Conservation (phyloP, 2,797 vertebrate genomes). For the Coilia nasus region DNA sequence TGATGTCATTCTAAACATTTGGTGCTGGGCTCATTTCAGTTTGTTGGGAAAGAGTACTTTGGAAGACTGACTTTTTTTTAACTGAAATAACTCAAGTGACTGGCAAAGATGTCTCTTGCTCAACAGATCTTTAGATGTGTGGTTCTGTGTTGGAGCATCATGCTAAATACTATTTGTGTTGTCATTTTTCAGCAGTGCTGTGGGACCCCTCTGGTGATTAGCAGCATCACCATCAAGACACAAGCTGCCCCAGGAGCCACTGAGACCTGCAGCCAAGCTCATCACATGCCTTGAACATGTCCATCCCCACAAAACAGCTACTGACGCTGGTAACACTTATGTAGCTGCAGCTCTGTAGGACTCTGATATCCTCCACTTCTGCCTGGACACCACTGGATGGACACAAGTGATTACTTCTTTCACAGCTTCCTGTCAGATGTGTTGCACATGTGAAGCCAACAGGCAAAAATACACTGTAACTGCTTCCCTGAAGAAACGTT, state of each 20-base stretch:
- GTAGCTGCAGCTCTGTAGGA: slow-evolving; percentile 2
- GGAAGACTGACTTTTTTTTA: slow-evolving; percentile 38
- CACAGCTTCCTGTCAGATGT: not conserved
- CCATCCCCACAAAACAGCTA: slow-evolving; percentile 58
- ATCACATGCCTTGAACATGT: slow-evolving; percentile 63
- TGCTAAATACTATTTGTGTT: slow-evolving; percentile 52
- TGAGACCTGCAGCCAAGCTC: slow-evolving; percentile 43
- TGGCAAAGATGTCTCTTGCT: not conserved
- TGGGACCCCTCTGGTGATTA: slow-evolving; percentile 3
- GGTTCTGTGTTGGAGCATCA: not conserved
- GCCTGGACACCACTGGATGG: not conserved
- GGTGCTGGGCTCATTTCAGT: slow-evolving; percentile 30
- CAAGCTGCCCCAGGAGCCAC: slow-evolving; percentile 28
- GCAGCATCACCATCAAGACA: not conserved
- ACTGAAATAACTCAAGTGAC: no score
- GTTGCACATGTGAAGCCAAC: not conserved
- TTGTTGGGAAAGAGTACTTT: no score
- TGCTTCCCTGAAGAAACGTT: not conserved
- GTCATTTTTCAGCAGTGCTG: slow-evolving; percentile 60
- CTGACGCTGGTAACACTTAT: slow-evolving; percentile 36
- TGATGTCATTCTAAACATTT: no score
- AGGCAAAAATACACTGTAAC: not conserved
- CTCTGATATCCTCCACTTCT: slow-evolving; percentile 58
- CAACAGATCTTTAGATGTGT: not conserved
- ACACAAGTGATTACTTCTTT: not conserved